phyloP scores from a whole-genome alignment of 92 coral and sea anemone species.

The Heteractis magnifica region DNA sequence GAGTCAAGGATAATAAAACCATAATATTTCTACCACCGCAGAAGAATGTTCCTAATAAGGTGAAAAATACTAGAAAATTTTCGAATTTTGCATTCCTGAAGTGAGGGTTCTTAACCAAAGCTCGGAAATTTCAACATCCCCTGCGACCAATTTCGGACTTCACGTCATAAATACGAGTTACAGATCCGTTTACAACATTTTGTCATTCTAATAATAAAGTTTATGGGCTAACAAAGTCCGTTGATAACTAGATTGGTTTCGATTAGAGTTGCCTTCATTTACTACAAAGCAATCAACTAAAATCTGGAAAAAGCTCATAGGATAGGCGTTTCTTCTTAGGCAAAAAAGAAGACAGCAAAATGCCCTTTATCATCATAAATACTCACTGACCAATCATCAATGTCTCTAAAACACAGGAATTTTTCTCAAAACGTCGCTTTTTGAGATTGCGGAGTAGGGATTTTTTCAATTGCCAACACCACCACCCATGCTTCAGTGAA shows the following conservation, averaged over 20 bases:
- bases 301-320: neutral
- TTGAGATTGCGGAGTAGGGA: neutral
- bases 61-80: neutral
- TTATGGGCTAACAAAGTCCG: neutral
- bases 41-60: neutral
- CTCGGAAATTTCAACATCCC: neutral
- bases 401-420: neutral
- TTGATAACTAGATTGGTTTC: neutral
- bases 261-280: neutral
- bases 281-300: neutral
- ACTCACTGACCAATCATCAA: neutral
- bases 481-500: neutral
- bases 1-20: neutral
- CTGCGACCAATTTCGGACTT: neutral
- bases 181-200: neutral
- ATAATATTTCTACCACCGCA: neutral
- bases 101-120: neutral
- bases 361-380: neutral
- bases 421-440: neutral
- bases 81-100: neutral
- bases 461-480: neutral
- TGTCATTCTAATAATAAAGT: neutral
- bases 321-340: neutral
- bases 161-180: neutral
- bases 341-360: constrained; percentile 6